A percentile compares a stretch with the other conserved stretches of the same genome.
phyloP scores from a whole-genome alignment of 2,113 vertebrate species.

The Rhombomys opimus region DNA sequence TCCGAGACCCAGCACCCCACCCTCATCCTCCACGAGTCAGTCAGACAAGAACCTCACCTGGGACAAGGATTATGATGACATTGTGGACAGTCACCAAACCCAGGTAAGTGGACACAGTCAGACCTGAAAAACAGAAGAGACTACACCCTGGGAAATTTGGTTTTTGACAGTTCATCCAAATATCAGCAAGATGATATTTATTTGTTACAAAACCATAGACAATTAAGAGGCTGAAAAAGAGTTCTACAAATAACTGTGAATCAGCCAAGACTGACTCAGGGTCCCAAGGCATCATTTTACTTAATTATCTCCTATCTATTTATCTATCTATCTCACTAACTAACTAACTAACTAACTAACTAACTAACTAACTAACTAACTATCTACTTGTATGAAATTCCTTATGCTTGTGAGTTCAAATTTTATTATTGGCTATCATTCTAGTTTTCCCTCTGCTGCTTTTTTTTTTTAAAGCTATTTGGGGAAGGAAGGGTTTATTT shows the following conservation, averaged over 20 bases:
- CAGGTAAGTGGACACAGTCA: background rate
- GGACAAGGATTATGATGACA: background rate
- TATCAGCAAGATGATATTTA: background rate
- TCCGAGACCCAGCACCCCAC: too few species aligned
- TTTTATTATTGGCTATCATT: background rate
- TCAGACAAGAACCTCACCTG: too few species aligned
- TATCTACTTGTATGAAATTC: too few species aligned
- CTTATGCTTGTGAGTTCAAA: background rate
- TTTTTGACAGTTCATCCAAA: background rate
- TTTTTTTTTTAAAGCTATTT: background rate
- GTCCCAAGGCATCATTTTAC: background rate
- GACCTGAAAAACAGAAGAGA: background rate
- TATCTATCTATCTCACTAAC: too few species aligned
- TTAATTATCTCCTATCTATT: background rate
- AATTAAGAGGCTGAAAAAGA: background rate
- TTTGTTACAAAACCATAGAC: background rate
- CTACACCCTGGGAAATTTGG: background rate
- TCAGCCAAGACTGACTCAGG: background rate
- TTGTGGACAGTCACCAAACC: background rate
- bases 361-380: too few species aligned
- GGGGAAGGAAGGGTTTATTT: background rate
- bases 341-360: too few species aligned
- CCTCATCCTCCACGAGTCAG: background rate
- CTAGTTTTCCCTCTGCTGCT: background rate
- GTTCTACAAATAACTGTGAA: background rate